Conservation (phyloP, 1,140 invertebrate species). For the Zaprionus kolodkinae region DNA sequence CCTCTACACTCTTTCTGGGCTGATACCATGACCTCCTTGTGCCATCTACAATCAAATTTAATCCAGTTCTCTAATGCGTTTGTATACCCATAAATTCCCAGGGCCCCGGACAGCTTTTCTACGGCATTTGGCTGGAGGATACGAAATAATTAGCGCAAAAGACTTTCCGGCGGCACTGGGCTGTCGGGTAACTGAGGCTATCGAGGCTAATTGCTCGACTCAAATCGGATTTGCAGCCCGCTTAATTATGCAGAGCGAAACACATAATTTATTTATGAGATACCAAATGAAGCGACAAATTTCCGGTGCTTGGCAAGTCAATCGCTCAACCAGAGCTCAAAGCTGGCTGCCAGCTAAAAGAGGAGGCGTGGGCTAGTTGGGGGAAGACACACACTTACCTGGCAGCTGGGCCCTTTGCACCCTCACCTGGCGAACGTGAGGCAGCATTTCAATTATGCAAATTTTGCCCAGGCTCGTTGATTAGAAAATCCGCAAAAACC, state of each 20-base stretch:
- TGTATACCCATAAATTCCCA: neutral
- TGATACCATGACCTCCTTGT: neutral
- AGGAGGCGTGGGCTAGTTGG: constrained; percentile 17
- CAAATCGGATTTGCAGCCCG: constrained; percentile 70
- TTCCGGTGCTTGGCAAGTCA: constrained; percentile 72
- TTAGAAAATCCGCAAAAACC: constrained; percentile 71
- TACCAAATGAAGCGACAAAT: constrained; percentile 79
- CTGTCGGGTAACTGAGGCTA: constrained; percentile 45
- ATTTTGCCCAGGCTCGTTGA: constrained; percentile 66
- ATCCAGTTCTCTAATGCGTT: neutral
- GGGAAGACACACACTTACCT: constrained; percentile 14
- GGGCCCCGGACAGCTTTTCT: neutral
- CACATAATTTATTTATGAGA: constrained; percentile 76
- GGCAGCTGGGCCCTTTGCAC: constrained; percentile 11
- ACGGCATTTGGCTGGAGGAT: constrained; percentile 2
- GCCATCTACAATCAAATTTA: neutral
- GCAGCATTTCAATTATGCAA: constrained; percentile 78
- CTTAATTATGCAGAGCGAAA: constrained; percentile 59
- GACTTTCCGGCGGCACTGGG: constrained; percentile 3
- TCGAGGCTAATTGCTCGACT: constrained; percentile 65
- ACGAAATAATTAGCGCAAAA: constrained; percentile 10
- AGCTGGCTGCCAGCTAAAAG: neutral
- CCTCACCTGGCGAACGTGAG: constrained; percentile 52
- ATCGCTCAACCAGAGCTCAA: constrained; percentile 45
- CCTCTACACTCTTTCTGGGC: neutral